These are phyloP conservation scores for Anguilla obscura DNA, from an alignment of 2,797 vertebrate species.

Conservation along the genomic window DNA sequence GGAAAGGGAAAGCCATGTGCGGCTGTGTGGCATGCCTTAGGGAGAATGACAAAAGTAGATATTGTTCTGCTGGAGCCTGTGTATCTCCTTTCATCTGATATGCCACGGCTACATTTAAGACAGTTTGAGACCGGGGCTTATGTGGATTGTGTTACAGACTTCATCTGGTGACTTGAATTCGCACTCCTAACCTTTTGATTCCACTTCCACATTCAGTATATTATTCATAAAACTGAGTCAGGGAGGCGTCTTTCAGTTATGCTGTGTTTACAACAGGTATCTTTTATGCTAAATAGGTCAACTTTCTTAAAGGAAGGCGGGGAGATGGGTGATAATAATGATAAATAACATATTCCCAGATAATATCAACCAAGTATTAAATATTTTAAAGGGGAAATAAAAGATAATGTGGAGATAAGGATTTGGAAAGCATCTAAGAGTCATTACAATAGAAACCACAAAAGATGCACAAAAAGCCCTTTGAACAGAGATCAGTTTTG, in stretches of 20 bases:
- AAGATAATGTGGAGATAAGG: constrained; percentile 3
- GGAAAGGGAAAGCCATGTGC: constrained; percentile 19
- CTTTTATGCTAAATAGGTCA: background rate
- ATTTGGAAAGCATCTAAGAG: background rate
- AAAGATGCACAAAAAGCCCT: constrained; percentile 22
- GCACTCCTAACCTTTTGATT: constrained; percentile 26
- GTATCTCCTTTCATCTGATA: constrained; percentile 39
- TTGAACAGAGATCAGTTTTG: constrained; percentile 15
- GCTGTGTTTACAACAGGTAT: background rate
- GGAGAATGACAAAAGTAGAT: constrained; percentile 35
- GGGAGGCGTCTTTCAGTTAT: background rate
- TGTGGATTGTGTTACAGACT: constrained; percentile 37
- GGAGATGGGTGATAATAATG: no score
- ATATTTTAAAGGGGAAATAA: background rate
- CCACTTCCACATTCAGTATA: constrained; percentile 18
- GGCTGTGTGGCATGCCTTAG: constrained; percentile 25
- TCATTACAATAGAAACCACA: constrained; percentile 15
- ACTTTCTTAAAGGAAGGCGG: background rate
- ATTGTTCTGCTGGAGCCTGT: constrained; percentile 33
- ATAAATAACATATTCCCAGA: background rate
- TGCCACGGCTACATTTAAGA: constrained; percentile 37
- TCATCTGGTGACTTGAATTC: constrained; percentile 31
- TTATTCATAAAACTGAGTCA: background rate
- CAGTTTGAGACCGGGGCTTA: constrained; percentile 35
- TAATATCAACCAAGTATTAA: background rate